Base-by-base conservation (phyloP, 2,113 vertebrate species). In the Caranx melampygus region DNA sequence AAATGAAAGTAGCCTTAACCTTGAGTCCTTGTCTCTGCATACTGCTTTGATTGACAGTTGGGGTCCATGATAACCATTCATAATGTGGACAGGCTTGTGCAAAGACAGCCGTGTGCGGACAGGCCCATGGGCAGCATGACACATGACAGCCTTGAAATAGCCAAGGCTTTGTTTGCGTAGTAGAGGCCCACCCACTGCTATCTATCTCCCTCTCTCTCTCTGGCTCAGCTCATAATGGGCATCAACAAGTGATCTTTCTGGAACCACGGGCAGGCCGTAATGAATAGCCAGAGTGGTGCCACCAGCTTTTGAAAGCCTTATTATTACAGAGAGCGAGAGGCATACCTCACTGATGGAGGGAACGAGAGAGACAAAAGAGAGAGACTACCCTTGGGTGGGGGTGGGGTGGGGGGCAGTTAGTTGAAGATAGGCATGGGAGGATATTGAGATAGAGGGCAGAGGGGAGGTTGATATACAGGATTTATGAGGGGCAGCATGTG, bases 101-200 rank as follows among this genome's bases (percentile, higher is more conserved):
- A 83, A 82, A 87, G 85, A 90, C 60, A 33, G 58, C 66, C 31
- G 2, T 34, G 47, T 74, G 81, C 72, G 75, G 64, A 92, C 80
- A 75, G 76, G 81, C 44, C 68, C 45, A 78, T 68, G 62, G 87
- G 72, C 79, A 84, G 72, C 73, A 71, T 91, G 90, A 91, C 88
- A 75, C 86, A 90, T 85, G 79, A 69, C 76, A 84, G 72, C 89
- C 84, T 85, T 90, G 81, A 89, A 87, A 86, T 69, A 83, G 55
- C 84, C 67, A 84, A 78, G 78, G 79, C 76, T 90, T 85, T 86
- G 73, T 87, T 88, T 91, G 63, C 63, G 37, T 71, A 66, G 57
- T 45, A 26, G 21, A 82, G 82, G 66, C 21, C 31, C 44, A 42
- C 71, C 66, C 34, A 34, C 20, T 11, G 1, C 62, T 12, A 44